A percentile compares a stretch with the other conserved stretches of the same genome.
Conservation (phyloP, 30 jellyfish, hydroid and myxozoan genomes). For the Aurelia sp. region DNA sequence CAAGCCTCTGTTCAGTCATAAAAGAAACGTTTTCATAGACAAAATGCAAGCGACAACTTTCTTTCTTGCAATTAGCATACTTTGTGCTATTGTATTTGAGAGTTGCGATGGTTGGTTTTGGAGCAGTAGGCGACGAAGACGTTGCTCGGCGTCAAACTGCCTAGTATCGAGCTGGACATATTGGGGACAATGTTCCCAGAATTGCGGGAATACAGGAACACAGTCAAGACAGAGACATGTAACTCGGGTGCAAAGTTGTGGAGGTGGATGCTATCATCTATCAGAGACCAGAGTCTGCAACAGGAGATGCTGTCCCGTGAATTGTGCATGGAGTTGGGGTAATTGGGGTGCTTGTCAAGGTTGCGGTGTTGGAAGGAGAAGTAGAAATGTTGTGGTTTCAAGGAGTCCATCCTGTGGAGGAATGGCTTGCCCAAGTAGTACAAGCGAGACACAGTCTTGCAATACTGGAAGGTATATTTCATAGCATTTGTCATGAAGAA, state of each 20-base stretch:
- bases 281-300: conserved; percentile 62
- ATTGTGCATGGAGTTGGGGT: conserved; percentile 74
- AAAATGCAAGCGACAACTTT: not conserved
- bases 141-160: conserved; percentile 57
- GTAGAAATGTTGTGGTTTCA: conserved; percentile 43
- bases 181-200: conserved; percentile 37
- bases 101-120: conserved; percentile 35
- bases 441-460: conserved; percentile 32
- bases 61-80: not conserved
- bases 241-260: conserved; percentile 51
- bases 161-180: conserved; percentile 51
- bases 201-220: conserved; percentile 62
- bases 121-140: conserved; percentile 31
- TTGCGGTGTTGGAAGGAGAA: conserved; percentile 74
- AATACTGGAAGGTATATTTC: conserved; percentile 67
- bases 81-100: not conserved
- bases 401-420: conserved; percentile 73
- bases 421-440: conserved; percentile 12
- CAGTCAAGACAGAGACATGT: conserved; percentile 42
- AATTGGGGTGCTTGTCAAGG: conserved; percentile 89
- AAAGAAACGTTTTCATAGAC: too few species aligned
- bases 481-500: too few species aligned
- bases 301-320: conserved; percentile 76
- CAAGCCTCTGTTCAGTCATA: too few species aligned
- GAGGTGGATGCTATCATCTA: conserved; percentile 66